Base-by-base conservation (phyloP, 2,888 invertebrate genomes). In the Gonocerus acuteangulatus region DNA sequence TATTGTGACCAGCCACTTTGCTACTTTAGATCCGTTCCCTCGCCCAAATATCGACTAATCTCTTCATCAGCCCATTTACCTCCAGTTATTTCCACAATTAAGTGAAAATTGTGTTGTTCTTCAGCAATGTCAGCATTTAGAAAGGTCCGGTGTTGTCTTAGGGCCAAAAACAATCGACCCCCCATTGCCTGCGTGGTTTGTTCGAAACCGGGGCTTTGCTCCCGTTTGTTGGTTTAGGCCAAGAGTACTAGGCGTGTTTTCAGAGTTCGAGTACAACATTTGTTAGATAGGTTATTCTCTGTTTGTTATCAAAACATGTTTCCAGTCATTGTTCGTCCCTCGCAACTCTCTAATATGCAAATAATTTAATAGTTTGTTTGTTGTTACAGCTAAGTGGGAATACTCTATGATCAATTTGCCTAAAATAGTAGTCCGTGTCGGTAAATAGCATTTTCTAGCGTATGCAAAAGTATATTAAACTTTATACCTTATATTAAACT, bases 331-430 rank as follows among this genome's bases (percentile, higher is more conserved):
- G 39, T 22, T 42, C 19, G 22, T 34, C 39, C 54, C 21, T 15
- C 15, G 39, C 16, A 51, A 42, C 39, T 42, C 54, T 15, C 54
- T 54, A 54, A 19, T 42, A 54, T 36, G 42, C 54, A 54, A 54
- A 54, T 51, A 51, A 51, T 19, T 23, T 39, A 16, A 36, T 54
- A 54, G 54, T 54, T 54, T 39, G 21, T 54, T 42, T 54, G 54
- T 54, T 54, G 15, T 15, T 54, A 3, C 34, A 54, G 23, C 42
- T 21, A 54, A 54, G 54, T 42, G 54, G 39, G n/a, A 39, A 39
- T 9, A 6, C 7, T n/a, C 15, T 39, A 27, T 9, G 4, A 27
- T 27, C 27, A 27, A 27, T 27, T 27, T 27, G 27, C 27, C 9
- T 27, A 27, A 27, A 27, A 27, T 27, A 27, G n/a, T n/a, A n/a